A percentile compares a stretch with the other conserved stretches of the same genome.
These are phyloP conservation scores for Todus mexicanus DNA, from an alignment of 2,797 vertebrate genomes.

Conservation along the genomic window DNA sequence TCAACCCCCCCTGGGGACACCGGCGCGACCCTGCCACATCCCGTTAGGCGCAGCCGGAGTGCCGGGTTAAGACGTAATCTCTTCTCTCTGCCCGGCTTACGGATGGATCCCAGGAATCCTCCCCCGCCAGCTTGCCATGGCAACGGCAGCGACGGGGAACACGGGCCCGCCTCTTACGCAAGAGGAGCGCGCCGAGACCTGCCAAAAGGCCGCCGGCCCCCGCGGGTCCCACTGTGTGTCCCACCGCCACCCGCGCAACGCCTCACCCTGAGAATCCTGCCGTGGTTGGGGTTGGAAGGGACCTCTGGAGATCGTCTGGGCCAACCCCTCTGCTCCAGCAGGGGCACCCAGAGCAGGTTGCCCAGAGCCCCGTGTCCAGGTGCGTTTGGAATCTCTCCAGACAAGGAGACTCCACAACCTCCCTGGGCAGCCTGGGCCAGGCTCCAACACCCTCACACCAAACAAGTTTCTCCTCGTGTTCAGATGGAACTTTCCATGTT, in stretches of 20 bases:
- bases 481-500: too few relatives aligned
- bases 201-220: background rate
- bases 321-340: background rate
- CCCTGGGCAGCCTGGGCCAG: background rate
- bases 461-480: too few relatives aligned
- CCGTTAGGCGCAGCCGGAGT: constrained; percentile 43
- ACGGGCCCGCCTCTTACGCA: constrained; percentile 81
- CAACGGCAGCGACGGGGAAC: constrained; percentile 84
- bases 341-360: background rate
- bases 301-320: background rate
- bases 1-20: constrained; percentile 52
- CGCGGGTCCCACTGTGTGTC: background rate
- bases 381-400: background rate
- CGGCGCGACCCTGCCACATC: constrained; percentile 67
- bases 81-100: constrained; percentile 38
- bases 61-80: constrained; percentile 57
- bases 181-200: constrained; percentile 61
- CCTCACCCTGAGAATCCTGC: too few relatives aligned
- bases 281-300: too few relatives aligned
- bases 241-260: background rate
- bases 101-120: constrained; percentile 75
- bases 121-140: constrained; percentile 85
- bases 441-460: too few relatives aligned
- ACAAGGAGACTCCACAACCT: background rate
- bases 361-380: background rate